phyloP scores from a whole-genome alignment of 2,113 vertebrate genomes.

The Tyto alba region DNA sequence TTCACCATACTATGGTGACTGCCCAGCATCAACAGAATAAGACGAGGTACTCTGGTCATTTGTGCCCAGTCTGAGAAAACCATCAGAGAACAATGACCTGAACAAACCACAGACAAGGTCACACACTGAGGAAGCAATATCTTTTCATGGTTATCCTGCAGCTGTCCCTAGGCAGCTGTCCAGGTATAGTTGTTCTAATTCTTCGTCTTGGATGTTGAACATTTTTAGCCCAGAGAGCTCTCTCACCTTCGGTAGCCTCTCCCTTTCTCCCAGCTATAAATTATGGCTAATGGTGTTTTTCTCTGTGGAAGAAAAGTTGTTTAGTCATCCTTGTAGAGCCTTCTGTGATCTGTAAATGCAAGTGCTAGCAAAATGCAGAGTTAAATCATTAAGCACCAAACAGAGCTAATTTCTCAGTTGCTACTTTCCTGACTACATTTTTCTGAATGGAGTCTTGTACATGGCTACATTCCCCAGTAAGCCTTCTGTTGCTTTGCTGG shows the following conservation, averaged over 20 bases:
- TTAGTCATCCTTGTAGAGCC: not conserved
- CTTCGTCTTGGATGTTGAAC: not conserved
- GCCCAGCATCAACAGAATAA: not conserved
- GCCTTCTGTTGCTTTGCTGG: not conserved
- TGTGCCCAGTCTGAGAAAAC: not conserved
- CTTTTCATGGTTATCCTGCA: not conserved
- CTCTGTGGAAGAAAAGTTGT: not conserved
- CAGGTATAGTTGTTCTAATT: not conserved
- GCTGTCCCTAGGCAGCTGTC: constrained; percentile 6
- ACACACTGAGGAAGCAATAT: not conserved
- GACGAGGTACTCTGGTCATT: not conserved
- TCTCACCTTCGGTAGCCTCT: not conserved
- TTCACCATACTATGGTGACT: not conserved
- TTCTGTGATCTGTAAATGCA: not conserved
- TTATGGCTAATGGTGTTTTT: not conserved
- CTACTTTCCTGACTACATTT: not conserved
- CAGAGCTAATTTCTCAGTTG: not conserved
- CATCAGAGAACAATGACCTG: not conserved
- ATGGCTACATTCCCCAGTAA: not conserved
- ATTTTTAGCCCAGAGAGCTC: not conserved
- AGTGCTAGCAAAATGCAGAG: not conserved
- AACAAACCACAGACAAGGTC: not conserved
- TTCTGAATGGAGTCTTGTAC: not conserved
- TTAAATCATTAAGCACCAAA: not conserved
- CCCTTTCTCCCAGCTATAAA: not conserved